Evolutionary conservation across 2,888 invertebrate genomes (phyloP).

Genomic region (Sepioteuthis lessoniana): DNA sequence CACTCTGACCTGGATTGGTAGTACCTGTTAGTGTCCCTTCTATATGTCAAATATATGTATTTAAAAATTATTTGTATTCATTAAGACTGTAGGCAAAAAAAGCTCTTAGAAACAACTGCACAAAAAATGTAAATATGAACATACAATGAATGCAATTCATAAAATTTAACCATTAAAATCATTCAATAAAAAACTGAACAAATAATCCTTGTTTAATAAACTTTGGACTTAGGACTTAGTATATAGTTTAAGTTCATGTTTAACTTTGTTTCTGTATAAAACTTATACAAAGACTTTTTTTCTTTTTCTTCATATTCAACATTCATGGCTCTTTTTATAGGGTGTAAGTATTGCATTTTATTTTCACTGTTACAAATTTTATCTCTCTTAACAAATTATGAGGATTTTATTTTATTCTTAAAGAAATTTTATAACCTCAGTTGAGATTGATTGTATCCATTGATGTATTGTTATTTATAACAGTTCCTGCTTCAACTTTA

Average conservation of each 20-base stretch:
- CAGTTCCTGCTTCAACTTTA: neutral
- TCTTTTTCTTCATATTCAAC: neutral
- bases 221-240: neutral
- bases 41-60: too few relatives aligned
- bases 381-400: too few relatives aligned
- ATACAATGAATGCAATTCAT: too few relatives aligned
- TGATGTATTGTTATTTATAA: neutral
- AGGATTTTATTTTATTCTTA: neutral
- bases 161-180: too few relatives aligned
- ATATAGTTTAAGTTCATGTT: neutral
- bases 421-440: neutral
- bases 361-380: neutral
- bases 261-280: neutral
- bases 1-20: too few relatives aligned
- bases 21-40: too few relatives aligned
- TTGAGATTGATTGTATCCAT: neutral
- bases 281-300: neutral
- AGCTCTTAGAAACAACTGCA: too few relatives aligned
- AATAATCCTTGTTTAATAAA: too few relatives aligned
- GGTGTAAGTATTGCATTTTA: constrained; percentile 10
- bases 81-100: too few relatives aligned
- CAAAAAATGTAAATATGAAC: too few relatives aligned
- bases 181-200: too few relatives aligned
- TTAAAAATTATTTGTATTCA: too few relatives aligned
- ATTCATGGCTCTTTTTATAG: neutral